Conservation (phyloP, 2,888 invertebrate genomes). For the Sminthurinus aureus region DNA sequence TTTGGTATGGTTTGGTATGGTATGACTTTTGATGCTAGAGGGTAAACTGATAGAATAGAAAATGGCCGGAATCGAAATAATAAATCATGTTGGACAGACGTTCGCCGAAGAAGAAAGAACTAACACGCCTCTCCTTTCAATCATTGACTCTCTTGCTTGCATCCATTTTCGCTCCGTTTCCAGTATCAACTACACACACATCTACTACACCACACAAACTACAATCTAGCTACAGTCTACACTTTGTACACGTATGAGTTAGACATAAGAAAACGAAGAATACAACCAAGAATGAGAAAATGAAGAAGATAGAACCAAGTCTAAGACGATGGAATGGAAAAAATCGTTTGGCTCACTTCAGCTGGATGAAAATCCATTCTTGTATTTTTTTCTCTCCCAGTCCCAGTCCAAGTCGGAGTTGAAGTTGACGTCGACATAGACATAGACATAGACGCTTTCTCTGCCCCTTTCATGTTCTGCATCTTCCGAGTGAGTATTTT, state of each 20-base stretch:
- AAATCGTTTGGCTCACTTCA: constrained; percentile 41
- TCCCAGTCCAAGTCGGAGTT: no score
- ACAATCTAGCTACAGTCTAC: no score
- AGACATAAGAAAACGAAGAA: not conserved
- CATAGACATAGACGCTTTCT: constrained; percentile 38
- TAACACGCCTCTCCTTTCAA: constrained; percentile 60
- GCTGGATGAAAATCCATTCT: constrained; percentile 43
- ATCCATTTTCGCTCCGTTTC: constrained; percentile 51
- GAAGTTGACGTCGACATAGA: not conserved
- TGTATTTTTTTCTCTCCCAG: constrained; percentile 16
- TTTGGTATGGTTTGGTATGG: constrained; percentile 19
- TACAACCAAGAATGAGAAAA: not conserved
- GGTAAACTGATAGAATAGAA: constrained; percentile 56
- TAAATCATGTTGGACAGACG: constrained; percentile 59
- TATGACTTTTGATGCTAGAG: constrained; percentile 43
- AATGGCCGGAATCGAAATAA: constrained; percentile 60
- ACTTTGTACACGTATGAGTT: not conserved
- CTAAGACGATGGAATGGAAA: constrained; percentile 24
- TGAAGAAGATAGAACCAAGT: constrained; percentile 2
- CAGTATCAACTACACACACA: constrained; percentile 20
- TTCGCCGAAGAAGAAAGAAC: constrained; percentile 46
- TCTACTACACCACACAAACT: not conserved
- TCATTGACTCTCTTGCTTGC: constrained; percentile 50
- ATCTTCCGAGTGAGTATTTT: constrained; percentile 36
- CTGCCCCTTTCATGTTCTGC: constrained; percentile 44